A percentile compares a stretch with the other conserved stretches of the same genome.
These are phyloP conservation scores for Dastarcus helophoroides DNA, from an alignment of 2,888 invertebrate species.

Conservation along the genomic window DNA sequence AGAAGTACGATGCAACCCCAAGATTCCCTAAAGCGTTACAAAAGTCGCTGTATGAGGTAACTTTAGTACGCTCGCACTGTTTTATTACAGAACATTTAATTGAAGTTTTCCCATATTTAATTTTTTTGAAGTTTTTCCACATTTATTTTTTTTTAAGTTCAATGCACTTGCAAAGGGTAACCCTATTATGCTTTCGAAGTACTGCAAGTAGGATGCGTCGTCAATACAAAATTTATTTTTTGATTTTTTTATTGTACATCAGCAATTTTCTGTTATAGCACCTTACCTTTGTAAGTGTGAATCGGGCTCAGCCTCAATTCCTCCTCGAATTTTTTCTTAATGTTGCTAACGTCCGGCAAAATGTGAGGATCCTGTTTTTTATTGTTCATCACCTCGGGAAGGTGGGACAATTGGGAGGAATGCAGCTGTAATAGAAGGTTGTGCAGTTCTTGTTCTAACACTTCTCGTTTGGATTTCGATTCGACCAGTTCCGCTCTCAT, in stretches of 20 bases:
- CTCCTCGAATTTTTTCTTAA: slow-evolving; percentile 36
- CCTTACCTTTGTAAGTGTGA: slow-evolving; percentile 8
- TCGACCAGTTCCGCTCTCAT: slow-evolving; percentile 64
- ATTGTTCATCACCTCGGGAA: slow-evolving; percentile 33
- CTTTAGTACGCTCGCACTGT: no score
- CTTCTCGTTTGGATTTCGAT: slow-evolving; percentile 48
- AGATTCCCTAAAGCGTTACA: no score
- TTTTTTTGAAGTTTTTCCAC: no score
- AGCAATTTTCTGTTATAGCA: no score
- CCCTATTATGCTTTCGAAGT: no score
- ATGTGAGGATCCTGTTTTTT: slow-evolving; percentile 31
- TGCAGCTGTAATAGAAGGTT: slow-evolving; percentile 50
- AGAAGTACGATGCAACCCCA: no score
- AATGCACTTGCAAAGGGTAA: no score
- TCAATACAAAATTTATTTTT: slow-evolving; percentile 2
- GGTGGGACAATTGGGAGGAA: slow-evolving; percentile 45
- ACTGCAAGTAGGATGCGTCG: no score
- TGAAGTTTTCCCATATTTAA: no score
- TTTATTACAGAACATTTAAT: no score
- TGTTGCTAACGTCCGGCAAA: slow-evolving; percentile 34
- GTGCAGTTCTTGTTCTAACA: slow-evolving; percentile 51
- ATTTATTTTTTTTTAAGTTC: no score
- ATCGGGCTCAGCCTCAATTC: slow-evolving; percentile 35
- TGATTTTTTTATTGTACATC: background rate
- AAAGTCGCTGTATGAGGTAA: no score